Base-by-base conservation (phyloP, 1,140 invertebrate genomes). In the Condylostylus longicornis region DNA sequence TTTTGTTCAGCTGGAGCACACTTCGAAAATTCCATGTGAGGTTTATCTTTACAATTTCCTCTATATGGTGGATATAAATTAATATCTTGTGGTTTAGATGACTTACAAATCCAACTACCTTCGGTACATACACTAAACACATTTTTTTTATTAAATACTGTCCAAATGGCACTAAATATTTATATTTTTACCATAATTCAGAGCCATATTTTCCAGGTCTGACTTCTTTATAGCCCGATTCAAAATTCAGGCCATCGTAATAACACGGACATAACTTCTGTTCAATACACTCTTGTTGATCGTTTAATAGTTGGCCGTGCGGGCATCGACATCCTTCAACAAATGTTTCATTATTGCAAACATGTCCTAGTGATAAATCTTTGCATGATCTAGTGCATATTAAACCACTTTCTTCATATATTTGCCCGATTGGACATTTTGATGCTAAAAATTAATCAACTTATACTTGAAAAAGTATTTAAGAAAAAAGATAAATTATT, bases 251-350 rank as follows among this genome's bases (percentile, higher is more conserved):
- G 1, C 74, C 77, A 40, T 77, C 73, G 44, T 80, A 72, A 28
- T 63, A 60, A 55, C 88, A 94, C 0, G 77, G 73, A 56, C 88
- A 93, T 37, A 75, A 60, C 0, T 69, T 70, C 14, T 82, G 69
- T 1, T 76, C 74, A 20, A 91, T 72, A 54, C 88, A 93, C 33
- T 78, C 68, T 8, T 77, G 78, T 10, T 67, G 61, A 6, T 71
- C 65, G 41, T 80, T 70, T 18, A 90, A 55, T 2, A 82, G 74
- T 54, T 79, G 66, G 13, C 82, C 84, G 30, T 67, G 60, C 0
- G 84, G 81, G 55, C 87, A 93, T 40, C 82, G 81, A 58, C 87
- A 91, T 2, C 87, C 87, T 55, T 90, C 86, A 1, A 87, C 79
- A n/a, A n/a, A n/a, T 50, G 87, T 91, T 22, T 56, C 50, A n/a